Conservation (phyloP, 2,888 invertebrate species). For the Acrobasis repandana region DNA sequence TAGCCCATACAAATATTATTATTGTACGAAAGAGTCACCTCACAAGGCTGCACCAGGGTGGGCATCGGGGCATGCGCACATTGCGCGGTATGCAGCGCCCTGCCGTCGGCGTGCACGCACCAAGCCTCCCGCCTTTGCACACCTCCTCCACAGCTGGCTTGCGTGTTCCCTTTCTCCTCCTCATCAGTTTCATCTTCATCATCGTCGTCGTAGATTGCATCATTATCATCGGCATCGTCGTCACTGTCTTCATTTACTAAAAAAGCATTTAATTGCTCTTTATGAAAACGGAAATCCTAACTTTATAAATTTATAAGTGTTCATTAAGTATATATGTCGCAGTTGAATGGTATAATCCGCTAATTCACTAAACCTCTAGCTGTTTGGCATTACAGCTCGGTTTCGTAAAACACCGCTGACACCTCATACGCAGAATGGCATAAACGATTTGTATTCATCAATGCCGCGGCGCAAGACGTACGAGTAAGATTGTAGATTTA, state of each 20-base stretch:
- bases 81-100: slow-evolving; percentile 70
- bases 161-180: slow-evolving; percentile 42
- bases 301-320: too few relatives aligned
- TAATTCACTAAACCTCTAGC: too few relatives aligned
- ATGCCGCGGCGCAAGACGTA: too few relatives aligned
- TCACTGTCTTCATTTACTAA: slow-evolving; percentile 59
- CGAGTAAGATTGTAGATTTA: too few relatives aligned
- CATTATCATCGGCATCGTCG: slow-evolving; percentile 61
- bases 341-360: too few relatives aligned
- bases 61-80: slow-evolving; percentile 79
- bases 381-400: too few relatives aligned
- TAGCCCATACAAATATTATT: too few relatives aligned
- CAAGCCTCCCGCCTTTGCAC: slow-evolving; percentile 81
- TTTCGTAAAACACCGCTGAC: too few relatives aligned
- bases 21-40: slow-evolving; percentile 59
- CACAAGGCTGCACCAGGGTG: slow-evolving; percentile 80
- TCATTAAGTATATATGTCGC: too few relatives aligned
- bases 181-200: slow-evolving; percentile 54
- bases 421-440: too few relatives aligned
- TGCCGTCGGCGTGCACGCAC: slow-evolving; percentile 77
- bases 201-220: slow-evolving; percentile 69
- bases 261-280: slow-evolving; percentile 12
- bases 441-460: too few relatives aligned
- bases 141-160: slow-evolving; percentile 81
- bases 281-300: too few relatives aligned